phyloP scores from a whole-genome alignment of 2,113 vertebrate species.

The Mustela lutreola region DNA sequence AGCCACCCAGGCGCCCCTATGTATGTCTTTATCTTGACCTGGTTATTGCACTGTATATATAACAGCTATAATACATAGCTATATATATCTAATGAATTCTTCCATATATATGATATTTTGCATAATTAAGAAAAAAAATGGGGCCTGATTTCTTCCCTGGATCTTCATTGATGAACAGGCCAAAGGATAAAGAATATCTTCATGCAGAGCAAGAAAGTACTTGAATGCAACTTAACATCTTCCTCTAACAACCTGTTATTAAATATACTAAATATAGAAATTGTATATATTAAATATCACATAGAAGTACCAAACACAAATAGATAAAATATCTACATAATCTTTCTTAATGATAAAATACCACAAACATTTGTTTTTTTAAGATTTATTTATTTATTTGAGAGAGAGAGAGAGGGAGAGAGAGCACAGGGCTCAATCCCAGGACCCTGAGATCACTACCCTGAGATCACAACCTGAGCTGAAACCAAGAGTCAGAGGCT shows the following conservation, averaged over 20 bases:
- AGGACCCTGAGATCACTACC: neutral
- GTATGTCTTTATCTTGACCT: neutral
- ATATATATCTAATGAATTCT: neutral
- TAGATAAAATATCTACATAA: neutral
- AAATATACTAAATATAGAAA: neutral
- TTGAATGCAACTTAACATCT: neutral
- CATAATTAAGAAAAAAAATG: neutral
- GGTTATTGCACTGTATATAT: neutral
- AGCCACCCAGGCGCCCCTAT: neutral
- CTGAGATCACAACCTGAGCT: neutral
- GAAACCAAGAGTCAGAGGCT: neutral
- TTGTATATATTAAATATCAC: neutral
- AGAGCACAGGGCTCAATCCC: neutral
- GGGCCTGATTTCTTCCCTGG: neutral
- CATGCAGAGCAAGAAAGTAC: neutral
- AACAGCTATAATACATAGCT: neutral
- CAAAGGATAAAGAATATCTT: neutral
- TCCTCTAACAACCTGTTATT: neutral
- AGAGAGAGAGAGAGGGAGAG: neutral
- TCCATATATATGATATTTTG: neutral
- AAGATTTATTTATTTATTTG: neutral
- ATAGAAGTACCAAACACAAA: neutral
- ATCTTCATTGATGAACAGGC: neutral
- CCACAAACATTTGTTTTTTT: neutral
- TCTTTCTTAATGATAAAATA: neutral